Evolutionary conservation across 2,888 invertebrate species (phyloP).

Genomic region (Allygus modestus): DNA sequence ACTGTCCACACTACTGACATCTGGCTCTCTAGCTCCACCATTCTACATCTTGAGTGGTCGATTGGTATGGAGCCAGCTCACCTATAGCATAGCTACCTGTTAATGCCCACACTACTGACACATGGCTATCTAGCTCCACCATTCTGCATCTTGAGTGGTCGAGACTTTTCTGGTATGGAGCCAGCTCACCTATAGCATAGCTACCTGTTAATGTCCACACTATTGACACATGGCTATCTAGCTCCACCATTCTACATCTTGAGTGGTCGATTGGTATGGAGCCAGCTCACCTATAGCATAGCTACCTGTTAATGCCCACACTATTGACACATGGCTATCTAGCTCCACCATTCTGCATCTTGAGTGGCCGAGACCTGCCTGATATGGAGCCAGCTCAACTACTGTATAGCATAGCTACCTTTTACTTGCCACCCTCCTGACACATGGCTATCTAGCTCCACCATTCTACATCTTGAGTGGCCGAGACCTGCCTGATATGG

Average conservation of each 20-base stretch:
- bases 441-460: background rate
- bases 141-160: conserved; percentile 8
- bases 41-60: conserved; percentile 6
- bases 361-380: background rate
- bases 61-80: conserved; percentile 31
- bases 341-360: background rate
- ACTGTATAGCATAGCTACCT: conserved; percentile 34
- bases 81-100: conserved; percentile 34
- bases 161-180: conserved; percentile 1
- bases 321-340: conserved; percentile 29
- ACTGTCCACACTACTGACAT: conserved; percentile 20
- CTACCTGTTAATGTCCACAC: conserved; percentile 26
- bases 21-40: background rate
- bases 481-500: conserved; percentile 5
- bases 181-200: conserved; percentile 31
- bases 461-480: conserved; percentile 14
- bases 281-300: conserved; percentile 43
- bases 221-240: conserved; percentile 10
- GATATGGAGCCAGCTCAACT: conserved; percentile 14
- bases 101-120: conserved; percentile 14
- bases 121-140: background rate
- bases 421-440: conserved; percentile 1
- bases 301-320: conserved; percentile 38
- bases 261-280: conserved; percentile 16
- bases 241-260: background rate